These are phyloP conservation scores for Drosophila neonasuta DNA, from an alignment of 2,888 invertebrate species.

Conservation along the genomic window DNA sequence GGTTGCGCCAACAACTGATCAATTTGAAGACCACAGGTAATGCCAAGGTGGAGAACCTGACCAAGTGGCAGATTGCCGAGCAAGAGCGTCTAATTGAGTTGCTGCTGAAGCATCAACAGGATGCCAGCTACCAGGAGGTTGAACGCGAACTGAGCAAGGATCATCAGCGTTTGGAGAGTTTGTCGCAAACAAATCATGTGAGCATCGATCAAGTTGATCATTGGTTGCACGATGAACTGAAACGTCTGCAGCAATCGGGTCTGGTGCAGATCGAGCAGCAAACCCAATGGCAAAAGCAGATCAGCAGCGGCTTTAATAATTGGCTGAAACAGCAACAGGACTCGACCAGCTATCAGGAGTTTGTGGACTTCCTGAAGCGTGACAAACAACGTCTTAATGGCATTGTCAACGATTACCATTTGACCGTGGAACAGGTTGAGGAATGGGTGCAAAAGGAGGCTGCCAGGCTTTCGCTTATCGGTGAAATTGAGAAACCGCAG, in stretches of 20 bases:
- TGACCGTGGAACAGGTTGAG: conserved; percentile 79
- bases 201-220: conserved; percentile 75
- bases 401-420: conserved; percentile 75
- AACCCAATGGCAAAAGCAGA: conserved; percentile 77
- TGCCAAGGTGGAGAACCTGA: conserved; percentile 75
- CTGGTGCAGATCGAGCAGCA: conserved; percentile 71
- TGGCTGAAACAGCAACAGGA: conserved; percentile 74
- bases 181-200: conserved; percentile 75
- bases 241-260: conserved; percentile 70
- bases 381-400: conserved; percentile 72
- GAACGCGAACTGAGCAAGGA: conserved; percentile 72
- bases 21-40: conserved; percentile 77
- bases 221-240: conserved; percentile 74
- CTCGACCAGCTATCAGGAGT: conserved; percentile 67
- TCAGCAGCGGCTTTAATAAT: conserved; percentile 71
- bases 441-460: conserved; percentile 79
- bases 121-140: conserved; percentile 71
- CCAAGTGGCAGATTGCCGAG: conserved; percentile 79
- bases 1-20: conserved; percentile 78
- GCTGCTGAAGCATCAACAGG: conserved; percentile 73
- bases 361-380: conserved; percentile 71
- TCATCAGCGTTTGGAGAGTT: conserved; percentile 62
- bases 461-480: conserved; percentile 71
- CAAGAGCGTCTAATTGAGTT: conserved; percentile 77
- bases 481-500: conserved; percentile 66